These are phyloP conservation scores for Ptychoptera contaminata DNA, from an alignment of 2,888 invertebrate genomes.

Conservation along the genomic window DNA sequence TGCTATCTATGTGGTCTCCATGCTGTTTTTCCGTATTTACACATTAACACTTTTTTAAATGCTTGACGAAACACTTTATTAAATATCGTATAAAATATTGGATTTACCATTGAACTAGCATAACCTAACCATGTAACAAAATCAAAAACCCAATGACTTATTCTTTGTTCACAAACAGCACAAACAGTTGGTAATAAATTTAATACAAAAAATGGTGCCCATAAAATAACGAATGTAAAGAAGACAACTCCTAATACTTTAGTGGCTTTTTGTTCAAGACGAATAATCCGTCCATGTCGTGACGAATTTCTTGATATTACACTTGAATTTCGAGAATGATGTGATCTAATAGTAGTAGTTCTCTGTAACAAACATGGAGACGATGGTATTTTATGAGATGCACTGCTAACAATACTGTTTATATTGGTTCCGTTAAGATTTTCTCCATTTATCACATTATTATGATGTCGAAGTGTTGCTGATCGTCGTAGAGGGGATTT, in stretches of 20 bases:
- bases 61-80: constrained; percentile 87
- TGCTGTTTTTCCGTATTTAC: constrained; percentile 40
- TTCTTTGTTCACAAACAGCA: constrained; percentile 57
- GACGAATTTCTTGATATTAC: constrained; percentile 68
- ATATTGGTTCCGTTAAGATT: neutral
- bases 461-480: constrained; percentile 42
- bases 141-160: constrained; percentile 67
- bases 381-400: constrained; percentile 35
- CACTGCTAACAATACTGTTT: constrained; percentile 18
- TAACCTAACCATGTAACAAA: constrained; percentile 87
- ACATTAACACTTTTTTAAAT: constrained; percentile 70
- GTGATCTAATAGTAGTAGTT: constrained; percentile 44
- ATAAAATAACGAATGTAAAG: constrained; percentile 83
- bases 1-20: constrained; percentile 41
- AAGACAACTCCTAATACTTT: constrained; percentile 90
- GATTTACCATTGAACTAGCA: constrained; percentile 88
- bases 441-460: constrained; percentile 20
- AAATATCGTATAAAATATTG: constrained; percentile 90
- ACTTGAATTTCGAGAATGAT: constrained; percentile 65
- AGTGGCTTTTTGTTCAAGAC: constrained; percentile 89
- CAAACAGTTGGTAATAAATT: constrained; percentile 77
- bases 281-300: constrained; percentile 66
- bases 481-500: constrained; percentile 36
- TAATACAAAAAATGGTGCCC: constrained; percentile 91
- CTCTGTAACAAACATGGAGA: constrained; percentile 38